A percentile compares a stretch with the other conserved stretches of the same genome.
Evolutionary conservation across 1,140 invertebrate species (phyloP).

Genomic region (Trichoplusia ni): DNA sequence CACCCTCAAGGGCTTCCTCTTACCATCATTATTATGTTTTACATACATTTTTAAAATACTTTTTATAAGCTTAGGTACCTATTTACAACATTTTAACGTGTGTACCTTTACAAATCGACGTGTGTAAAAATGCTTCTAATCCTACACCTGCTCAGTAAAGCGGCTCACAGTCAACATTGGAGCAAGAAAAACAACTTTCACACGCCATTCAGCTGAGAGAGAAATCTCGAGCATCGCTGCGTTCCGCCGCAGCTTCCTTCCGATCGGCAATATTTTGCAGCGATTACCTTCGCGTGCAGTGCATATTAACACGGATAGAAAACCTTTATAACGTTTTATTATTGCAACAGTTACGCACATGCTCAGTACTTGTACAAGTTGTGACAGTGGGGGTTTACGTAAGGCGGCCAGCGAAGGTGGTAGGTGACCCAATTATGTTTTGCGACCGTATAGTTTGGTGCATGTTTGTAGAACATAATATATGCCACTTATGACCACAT

Average conservation of each 20-base stretch:
- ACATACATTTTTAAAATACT: too few species aligned
- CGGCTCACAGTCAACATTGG: conserved; percentile 32
- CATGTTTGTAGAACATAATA: background rate
- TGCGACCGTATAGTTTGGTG: conserved; percentile 41
- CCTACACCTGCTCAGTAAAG: conserved; percentile 5
- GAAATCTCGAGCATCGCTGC: conserved; percentile 53
- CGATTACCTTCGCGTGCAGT: conserved; percentile 43
- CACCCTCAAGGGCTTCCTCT: too few species aligned
- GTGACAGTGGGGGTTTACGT: conserved; percentile 73
- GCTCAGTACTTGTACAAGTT: conserved; percentile 55
- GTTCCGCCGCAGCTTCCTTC: conserved; percentile 45
- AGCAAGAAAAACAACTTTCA: conserved; percentile 72
- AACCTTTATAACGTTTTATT: conserved; percentile 43
- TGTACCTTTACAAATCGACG: background rate
- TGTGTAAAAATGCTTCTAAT: background rate
- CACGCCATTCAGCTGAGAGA: conserved; percentile 49
- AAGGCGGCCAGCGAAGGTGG: conserved; percentile 50
- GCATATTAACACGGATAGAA: conserved; percentile 36
- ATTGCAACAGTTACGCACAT: conserved; percentile 53
- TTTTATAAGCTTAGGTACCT: too few species aligned
- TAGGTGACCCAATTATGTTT: conserved; percentile 55
- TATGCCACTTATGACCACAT: too few species aligned
- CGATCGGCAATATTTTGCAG: conserved; percentile 34
- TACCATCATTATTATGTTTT: too few species aligned
- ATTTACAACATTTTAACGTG: too few species aligned